A percentile compares a stretch with the other conserved stretches of the same genome.
These are phyloP conservation scores for Myripristis murdjan DNA, from an alignment of 2,797 vertebrate genomes.

Conservation along the genomic window DNA sequence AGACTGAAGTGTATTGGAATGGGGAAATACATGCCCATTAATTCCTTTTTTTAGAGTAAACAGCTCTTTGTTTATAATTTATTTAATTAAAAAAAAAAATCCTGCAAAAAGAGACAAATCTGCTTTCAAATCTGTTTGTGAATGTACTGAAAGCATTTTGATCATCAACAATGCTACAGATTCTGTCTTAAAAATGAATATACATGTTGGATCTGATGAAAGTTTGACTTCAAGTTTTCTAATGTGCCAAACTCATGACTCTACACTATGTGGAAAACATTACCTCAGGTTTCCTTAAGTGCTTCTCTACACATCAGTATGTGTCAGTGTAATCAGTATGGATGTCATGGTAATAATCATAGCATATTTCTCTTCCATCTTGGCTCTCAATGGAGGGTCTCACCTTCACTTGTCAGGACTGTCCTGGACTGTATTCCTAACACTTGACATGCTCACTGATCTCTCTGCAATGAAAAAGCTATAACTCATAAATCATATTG, in stretches of 20 bases:
- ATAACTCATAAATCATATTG: background rate
- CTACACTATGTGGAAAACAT: constrained; percentile 58
- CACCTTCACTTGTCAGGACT: background rate
- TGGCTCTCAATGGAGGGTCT: background rate
- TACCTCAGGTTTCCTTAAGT: constrained; percentile 45
- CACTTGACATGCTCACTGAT: no score
- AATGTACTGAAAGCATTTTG: constrained; percentile 40
- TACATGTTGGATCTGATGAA: constrained; percentile 43
- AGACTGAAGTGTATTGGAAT: background rate
- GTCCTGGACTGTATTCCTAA: background rate
- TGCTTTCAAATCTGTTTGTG: constrained; percentile 30
- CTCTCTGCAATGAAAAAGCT: background rate
- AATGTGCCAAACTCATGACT: constrained; percentile 43
- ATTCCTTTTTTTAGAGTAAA: constrained; percentile 29
- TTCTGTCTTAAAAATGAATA: constrained; percentile 48
- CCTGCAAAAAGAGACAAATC: constrained; percentile 17
- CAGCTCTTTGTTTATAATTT: constrained; percentile 19
- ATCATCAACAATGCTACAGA: constrained; percentile 40
- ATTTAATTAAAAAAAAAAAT: background rate
- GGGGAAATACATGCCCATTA: no score
- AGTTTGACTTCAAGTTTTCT: constrained; percentile 49
- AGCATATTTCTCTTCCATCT: background rate
- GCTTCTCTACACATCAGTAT: constrained; percentile 46
- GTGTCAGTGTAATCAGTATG: background rate
- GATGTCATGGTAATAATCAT: background rate